Evolutionary conservation across 2,888 invertebrate genomes (phyloP).

Genomic region (Willowsia nigromaculata): DNA sequence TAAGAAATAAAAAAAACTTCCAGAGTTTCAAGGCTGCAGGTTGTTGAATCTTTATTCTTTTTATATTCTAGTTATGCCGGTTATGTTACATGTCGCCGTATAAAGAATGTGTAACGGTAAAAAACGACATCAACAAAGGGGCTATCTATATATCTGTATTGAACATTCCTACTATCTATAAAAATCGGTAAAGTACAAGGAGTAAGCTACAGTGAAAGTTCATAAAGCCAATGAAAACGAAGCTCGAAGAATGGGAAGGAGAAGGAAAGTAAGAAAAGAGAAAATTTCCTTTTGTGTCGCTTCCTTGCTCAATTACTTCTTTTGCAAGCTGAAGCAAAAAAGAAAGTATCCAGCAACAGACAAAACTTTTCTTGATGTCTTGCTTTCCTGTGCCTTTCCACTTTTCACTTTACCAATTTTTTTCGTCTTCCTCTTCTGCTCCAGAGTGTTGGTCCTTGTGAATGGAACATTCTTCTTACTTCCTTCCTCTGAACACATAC

Average conservation of each 20-base stretch:
- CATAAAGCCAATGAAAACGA: not conserved
- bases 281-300: not conserved
- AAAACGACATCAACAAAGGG: not conserved
- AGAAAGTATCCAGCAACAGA: not conserved
- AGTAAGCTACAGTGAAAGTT: not conserved
- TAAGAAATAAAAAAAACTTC: not conserved
- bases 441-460: not conserved
- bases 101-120: not conserved
- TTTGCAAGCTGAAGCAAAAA: not conserved
- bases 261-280: not conserved
- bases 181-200: not conserved
- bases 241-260: not conserved
- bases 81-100: not conserved
- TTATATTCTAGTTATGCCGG: not conserved
- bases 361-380: not conserved
- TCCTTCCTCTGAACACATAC: not conserved
- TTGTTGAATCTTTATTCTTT: not conserved
- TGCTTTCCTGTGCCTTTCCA: not conserved
- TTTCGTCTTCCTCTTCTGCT: too few species aligned
- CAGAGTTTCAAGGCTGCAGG: slow-evolving; percentile 3
- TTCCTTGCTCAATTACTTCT: not conserved
- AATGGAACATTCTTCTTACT: not conserved
- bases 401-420: slow-evolving; percentile 9
- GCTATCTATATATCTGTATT: not conserved
- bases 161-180: not conserved